These are phyloP conservation scores for Nebria salina DNA, from an alignment of 2,888 invertebrate species.

Conservation along the genomic window DNA sequence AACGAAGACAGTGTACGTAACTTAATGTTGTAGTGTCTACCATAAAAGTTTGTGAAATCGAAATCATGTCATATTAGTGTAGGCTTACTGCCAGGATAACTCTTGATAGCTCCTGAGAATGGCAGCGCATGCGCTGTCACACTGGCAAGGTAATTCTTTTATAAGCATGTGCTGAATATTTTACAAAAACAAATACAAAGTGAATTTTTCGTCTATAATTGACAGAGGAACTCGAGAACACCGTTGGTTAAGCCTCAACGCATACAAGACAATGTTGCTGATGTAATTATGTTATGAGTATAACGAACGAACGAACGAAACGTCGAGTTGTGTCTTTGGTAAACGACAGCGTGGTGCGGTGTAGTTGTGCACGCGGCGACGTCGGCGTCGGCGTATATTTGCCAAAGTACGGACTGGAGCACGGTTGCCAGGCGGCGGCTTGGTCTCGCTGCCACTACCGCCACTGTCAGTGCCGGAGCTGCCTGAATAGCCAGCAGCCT, in stretches of 20 bases:
- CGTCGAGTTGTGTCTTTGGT: slow-evolving; percentile 7
- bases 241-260: slow-evolving; percentile 6
- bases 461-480: not conserved
- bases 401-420: slow-evolving; percentile 12
- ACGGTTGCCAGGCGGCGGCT: slow-evolving; percentile 37
- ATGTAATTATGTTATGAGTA: slow-evolving; percentile 35
- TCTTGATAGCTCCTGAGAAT: not conserved
- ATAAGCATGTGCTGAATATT: no score
- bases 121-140: not conserved
- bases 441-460: slow-evolving; percentile 14
- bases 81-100: slow-evolving; percentile 23
- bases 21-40: slow-evolving; percentile 5
- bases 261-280: slow-evolving; percentile 26
- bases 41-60: slow-evolving; percentile 27
- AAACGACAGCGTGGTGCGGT: slow-evolving; percentile 7
- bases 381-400: slow-evolving; percentile 27
- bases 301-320: not conserved
- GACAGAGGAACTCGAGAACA: not conserved
- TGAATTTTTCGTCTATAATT: not conserved
- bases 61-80: slow-evolving; percentile 27
- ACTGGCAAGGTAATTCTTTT: no score
- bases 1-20: slow-evolving; percentile 5
- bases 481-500: not conserved
- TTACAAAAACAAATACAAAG: no score
- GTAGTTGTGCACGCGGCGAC: slow-evolving; percentile 7